Percentiles rank a stretch among this genome's conserved stretches.
Conservation (phyloP, 2,888 invertebrate genomes). For the Adelphocoris suturalis region DNA sequence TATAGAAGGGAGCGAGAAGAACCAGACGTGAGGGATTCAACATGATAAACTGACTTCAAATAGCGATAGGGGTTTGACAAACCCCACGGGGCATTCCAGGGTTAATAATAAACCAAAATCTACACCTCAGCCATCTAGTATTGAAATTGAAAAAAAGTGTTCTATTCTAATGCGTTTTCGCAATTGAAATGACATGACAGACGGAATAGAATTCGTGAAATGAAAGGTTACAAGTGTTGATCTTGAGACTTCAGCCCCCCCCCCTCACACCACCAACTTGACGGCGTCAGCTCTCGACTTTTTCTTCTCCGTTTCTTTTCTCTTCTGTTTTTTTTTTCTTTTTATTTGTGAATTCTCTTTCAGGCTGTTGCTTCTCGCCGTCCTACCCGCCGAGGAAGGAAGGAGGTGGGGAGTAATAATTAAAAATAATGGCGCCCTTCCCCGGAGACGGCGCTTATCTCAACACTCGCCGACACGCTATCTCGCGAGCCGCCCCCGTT, state of each 20-base stretch:
- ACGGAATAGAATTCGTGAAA: too few relatives aligned
- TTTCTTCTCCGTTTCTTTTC: neutral
- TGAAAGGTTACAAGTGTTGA: neutral
- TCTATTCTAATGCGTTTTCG: too few relatives aligned
- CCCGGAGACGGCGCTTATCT: neutral
- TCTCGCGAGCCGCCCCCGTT: neutral
- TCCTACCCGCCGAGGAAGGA: neutral
- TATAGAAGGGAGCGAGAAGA: too few relatives aligned
- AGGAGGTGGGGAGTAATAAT: neutral
- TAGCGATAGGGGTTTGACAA: too few relatives aligned
- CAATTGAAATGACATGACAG: too few relatives aligned
- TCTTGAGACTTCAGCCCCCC: neutral
- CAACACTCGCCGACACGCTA: neutral
- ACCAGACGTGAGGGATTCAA: too few relatives aligned
- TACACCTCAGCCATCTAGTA: too few relatives aligned
- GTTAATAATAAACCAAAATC: too few relatives aligned
- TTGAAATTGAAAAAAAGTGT: too few relatives aligned
- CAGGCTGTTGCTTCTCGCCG: neutral
- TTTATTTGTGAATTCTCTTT: neutral
- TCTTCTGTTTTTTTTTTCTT: too few relatives aligned
- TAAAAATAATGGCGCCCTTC: neutral
- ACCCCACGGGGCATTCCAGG: too few relatives aligned
- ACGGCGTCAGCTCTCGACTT: neutral
- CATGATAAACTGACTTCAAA: too few relatives aligned
- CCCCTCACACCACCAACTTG: neutral